Base-by-base conservation (phyloP, 2,888 invertebrate genomes). In the Tromatobia lineatoria region DNA sequence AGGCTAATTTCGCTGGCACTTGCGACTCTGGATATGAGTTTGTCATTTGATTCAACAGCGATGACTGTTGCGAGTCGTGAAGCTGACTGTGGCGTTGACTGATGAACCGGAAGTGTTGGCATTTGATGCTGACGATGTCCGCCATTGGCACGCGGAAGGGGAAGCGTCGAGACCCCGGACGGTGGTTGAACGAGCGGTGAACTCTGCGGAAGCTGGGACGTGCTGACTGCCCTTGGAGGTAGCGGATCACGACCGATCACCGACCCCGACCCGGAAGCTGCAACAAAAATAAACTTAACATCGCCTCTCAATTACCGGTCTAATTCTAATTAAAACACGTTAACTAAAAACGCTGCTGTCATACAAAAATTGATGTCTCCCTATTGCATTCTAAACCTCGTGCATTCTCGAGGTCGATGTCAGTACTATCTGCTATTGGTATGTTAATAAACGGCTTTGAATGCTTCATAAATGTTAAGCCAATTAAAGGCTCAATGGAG, bases 261-360 rank as follows among this genome's bases (percentile, higher is more conserved):
- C 92, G 95, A 95, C 92, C 96, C 96, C 89, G 96, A 96, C 94
- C 96, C 96, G 89, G 96, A 96, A 91, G 96, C 96, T 96, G 95
- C 59, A 95, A 95, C 88, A 70, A 77, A 85, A 64, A 64, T 64
- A 64, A 74, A 74, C 38, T 47, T 20, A n/a, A 50, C 45, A 15
- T 67, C 25, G 52, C 10, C 23, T 2, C 25, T 13, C 25, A 23
- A 23, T 10, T 10, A 54, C 54, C 10, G 54, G 4, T 10, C 6
- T 4, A n/a, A 3, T 13, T 2, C 47, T 18, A n/a, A 50, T 50
- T 18, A 4, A 50, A 50, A n/a, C 47, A 50, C n/a, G n/a, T n/a
- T n/a, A n/a, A n/a, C n/a, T 47, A 15, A 15, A 47, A 47, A 47
- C 15, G 15, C 2, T 15, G 15, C 13, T 15, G 47, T 47, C 15